Conservation (phyloP, 2,797 vertebrate genomes). For the Ctenosaura bakeri region DNA sequence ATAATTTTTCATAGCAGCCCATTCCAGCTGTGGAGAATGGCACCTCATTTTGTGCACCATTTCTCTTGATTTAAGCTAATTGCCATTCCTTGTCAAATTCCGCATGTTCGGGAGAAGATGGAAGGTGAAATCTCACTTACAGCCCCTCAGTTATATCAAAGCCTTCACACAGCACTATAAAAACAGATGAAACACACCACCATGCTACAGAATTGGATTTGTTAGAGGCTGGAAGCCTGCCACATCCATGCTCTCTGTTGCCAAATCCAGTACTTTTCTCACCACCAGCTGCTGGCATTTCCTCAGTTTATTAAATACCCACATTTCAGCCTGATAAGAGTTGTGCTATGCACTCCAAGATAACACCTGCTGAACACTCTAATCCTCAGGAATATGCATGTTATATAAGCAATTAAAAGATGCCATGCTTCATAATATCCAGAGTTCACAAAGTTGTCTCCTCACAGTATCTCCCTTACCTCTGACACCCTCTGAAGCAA, state of each 20-base stretch:
- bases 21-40: not conserved
- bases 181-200: not conserved
- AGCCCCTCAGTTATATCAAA: not conserved
- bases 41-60: not conserved
- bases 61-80: not conserved
- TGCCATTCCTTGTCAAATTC: not conserved
- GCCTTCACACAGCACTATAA: not conserved
- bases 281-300: not conserved
- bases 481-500: accelerated
- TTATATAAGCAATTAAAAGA: not conserved
- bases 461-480: not conserved
- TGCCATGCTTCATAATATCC: not conserved
- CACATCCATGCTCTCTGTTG: not conserved
- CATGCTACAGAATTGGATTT: not conserved
- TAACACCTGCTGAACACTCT: not conserved
- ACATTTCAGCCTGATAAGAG: not conserved
- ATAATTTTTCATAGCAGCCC: not conserved
- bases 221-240: not conserved
- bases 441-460: not conserved
- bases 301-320: not conserved
- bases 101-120: not conserved
- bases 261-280: not conserved
- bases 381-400: not conserved
- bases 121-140: not conserved
- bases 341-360: not conserved